Percentiles rank a stretch among this genome's conserved stretches.
Conservation (phyloP, 2,888 invertebrate species). For the Sesamia inferens region DNA sequence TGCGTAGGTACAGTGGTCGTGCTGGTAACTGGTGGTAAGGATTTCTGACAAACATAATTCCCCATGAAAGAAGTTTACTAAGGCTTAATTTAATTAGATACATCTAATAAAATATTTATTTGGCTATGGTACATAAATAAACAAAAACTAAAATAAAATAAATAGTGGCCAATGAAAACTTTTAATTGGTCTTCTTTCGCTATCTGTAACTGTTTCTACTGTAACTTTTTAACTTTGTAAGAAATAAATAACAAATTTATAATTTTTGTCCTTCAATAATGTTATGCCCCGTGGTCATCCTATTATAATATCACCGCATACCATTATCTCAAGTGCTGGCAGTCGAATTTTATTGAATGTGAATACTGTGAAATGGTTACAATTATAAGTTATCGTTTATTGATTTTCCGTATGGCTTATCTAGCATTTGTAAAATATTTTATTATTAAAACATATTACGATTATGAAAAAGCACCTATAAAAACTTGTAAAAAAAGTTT, state of each 20-base stretch:
- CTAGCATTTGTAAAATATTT: slow-evolving; percentile 11
- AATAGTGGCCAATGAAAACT: no score
- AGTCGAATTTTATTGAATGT: slow-evolving; percentile 71
- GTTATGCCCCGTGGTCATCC: slow-evolving; percentile 52
- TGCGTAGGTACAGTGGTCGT: background rate
- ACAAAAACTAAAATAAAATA: no score
- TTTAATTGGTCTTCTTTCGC: no score
- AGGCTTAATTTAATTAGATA: no score
- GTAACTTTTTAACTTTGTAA: no score
- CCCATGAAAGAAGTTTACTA: background rate
- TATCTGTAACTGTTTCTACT: no score
- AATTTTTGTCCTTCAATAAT: slow-evolving; percentile 14
- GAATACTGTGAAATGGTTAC: slow-evolving; percentile 63
- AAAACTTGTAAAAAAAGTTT: background rate
- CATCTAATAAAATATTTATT: no score
- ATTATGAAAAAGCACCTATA: background rate
- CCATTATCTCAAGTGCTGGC: slow-evolving; percentile 68
- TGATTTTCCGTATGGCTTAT: slow-evolving; percentile 19
- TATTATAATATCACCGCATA: slow-evolving; percentile 62
- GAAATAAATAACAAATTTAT: background rate
- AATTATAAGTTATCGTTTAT: slow-evolving; percentile 38
- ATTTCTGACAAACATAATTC: slow-evolving; percentile 2
- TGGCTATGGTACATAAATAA: no score
- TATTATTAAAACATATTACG: background rate
- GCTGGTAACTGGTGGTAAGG: background rate